phyloP scores from a whole-genome alignment of 2,797 vertebrate genomes.

The Vespertilio murinus region DNA sequence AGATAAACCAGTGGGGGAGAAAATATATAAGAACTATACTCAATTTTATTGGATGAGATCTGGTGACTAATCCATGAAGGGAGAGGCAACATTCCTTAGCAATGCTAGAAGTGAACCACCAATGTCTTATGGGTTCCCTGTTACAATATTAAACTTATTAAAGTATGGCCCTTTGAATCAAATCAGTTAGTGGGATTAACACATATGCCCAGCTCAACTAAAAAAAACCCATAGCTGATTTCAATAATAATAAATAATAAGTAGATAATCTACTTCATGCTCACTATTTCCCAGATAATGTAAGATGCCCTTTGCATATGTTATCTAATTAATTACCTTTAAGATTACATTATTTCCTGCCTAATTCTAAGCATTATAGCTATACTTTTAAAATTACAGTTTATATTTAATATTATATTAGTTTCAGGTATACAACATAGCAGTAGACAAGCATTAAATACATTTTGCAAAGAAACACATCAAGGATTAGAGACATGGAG shows the following conservation, averaged over 20 bases:
- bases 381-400: background rate
- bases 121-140: background rate
- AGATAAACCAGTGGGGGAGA: background rate
- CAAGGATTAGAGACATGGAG: background rate
- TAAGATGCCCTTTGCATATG: background rate
- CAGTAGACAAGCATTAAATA: background rate
- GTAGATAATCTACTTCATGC: background rate
- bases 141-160: background rate
- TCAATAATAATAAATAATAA: background rate
- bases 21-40: background rate
- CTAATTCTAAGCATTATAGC: background rate
- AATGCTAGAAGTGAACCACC: background rate
- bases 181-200: background rate
- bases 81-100: background rate
- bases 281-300: background rate
- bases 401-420: background rate
- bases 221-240: background rate
- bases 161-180: background rate
- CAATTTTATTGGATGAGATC: background rate
- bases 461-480: background rate
- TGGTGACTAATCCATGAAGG: background rate
- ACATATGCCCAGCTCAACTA: background rate
- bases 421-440: background rate
- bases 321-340: background rate
- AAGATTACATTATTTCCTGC: background rate